Conservation (phyloP, 2,888 invertebrate species). For the Bombylius discolor region DNA sequence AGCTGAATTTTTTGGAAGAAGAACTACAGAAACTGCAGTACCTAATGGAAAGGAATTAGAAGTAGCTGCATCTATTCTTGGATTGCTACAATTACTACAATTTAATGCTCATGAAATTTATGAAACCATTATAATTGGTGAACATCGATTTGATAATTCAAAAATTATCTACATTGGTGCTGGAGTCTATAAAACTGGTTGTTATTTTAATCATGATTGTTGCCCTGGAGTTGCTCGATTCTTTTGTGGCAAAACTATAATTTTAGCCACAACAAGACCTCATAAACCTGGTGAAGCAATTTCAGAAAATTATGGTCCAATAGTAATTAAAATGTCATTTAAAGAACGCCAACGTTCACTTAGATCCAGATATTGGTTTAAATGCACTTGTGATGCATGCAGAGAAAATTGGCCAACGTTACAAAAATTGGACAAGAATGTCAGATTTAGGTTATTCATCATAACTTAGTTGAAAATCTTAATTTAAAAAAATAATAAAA, state of each 20-base stretch:
- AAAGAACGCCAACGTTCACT: conserved; percentile 50
- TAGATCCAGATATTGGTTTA: conserved; percentile 64
- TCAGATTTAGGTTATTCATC: conserved; percentile 26
- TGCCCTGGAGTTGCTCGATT: conserved; percentile 65
- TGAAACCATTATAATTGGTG: conserved; percentile 46
- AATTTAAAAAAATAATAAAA: neutral
- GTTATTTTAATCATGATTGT: conserved; percentile 75
- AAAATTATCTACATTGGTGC: conserved; percentile 39
- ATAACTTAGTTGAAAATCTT: neutral
- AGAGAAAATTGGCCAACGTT: conserved; percentile 60
- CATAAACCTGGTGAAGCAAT: conserved; percentile 52
- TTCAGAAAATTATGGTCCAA: conserved; percentile 74
- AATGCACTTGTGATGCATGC: conserved; percentile 60
- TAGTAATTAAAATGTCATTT: conserved; percentile 47
- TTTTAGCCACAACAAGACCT: conserved; percentile 54
- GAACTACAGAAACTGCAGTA: conserved; percentile 35
- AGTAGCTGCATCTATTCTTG: conserved; percentile 52
- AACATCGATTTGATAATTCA: conserved; percentile 36
- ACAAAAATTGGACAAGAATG: conserved; percentile 42
- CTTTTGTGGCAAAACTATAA: conserved; percentile 59
- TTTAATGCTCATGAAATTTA: conserved; percentile 79
- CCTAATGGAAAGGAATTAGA: conserved; percentile 43
- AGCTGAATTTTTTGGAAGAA: conserved; percentile 47
- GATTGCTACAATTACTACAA: conserved; percentile 61
- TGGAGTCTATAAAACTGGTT: conserved; percentile 61